Conservation (phyloP, 2,797 vertebrate genomes). For the Enteromius argenteus region DNA sequence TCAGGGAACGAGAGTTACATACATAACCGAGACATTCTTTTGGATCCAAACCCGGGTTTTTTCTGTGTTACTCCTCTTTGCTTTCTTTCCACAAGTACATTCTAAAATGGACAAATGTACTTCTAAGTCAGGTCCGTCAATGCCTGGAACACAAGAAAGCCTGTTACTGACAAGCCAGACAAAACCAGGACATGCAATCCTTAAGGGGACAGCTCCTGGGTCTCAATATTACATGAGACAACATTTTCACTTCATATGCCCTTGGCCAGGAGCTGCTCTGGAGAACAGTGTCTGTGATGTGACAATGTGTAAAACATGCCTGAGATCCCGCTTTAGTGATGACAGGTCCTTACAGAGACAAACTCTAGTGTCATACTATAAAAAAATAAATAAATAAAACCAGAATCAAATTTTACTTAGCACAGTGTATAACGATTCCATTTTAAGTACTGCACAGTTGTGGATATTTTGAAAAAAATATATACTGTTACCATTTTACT, state of each 20-base stretch:
- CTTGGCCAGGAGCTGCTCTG: background rate
- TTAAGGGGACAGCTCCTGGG: background rate
- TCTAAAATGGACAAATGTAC: background rate
- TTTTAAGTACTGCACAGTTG: background rate
- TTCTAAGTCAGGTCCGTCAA: background rate
- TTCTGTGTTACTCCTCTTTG: background rate
- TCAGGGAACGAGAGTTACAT: too few relatives aligned
- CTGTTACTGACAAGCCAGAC: background rate
- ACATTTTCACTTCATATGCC: background rate
- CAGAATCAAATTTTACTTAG: too few relatives aligned
- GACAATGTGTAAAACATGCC: slow-evolving; percentile 6
- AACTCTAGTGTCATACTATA: background rate
- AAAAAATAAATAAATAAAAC: background rate
- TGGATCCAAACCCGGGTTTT: background rate
- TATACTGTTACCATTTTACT: background rate
- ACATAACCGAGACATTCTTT: background rate
- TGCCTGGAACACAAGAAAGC: background rate
- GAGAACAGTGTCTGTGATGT: background rate
- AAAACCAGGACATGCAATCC: background rate
- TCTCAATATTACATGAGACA: background rate
- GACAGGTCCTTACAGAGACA: background rate
- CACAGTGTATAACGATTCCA: background rate
- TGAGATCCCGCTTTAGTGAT: background rate
- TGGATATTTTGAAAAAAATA: background rate
- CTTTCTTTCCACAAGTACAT: background rate